These are phyloP conservation scores for Glyptemys insculpta DNA, from an alignment of 2,797 vertebrate genomes.

Conservation along the genomic window DNA sequence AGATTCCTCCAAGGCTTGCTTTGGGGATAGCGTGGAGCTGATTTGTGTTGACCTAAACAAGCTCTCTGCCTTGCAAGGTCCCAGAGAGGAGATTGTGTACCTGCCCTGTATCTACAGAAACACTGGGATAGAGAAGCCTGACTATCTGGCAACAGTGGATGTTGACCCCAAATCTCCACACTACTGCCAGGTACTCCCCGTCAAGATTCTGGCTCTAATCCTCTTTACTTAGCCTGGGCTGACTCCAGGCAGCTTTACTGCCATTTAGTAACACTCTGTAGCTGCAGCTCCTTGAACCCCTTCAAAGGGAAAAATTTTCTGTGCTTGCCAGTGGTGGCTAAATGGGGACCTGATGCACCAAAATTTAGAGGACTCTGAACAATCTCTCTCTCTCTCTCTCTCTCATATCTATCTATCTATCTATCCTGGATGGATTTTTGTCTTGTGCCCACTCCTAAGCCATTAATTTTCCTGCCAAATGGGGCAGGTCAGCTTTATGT, in stretches of 20 bases:
- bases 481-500: background rate
- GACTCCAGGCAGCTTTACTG: background rate
- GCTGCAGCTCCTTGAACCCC: background rate
- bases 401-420: too few relatives aligned
- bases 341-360: background rate
- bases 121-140: constrained; percentile 87
- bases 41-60: background rate
- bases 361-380: background rate
- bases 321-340: background rate
- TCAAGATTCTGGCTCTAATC: rapidly evolving
- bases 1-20: background rate
- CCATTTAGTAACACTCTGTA: background rate
- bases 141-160: constrained; percentile 94
- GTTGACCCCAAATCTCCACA: constrained; percentile 86
- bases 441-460: background rate
- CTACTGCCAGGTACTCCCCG: constrained; percentile 86
- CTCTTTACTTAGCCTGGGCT: background rate
- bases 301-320: background rate
- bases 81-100: constrained; percentile 91
- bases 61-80: constrained; percentile 75
- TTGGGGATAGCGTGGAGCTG: background rate
- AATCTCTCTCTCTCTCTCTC: background rate
- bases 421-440: background rate
- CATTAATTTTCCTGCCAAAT: background rate
- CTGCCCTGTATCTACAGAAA: constrained; percentile 93